Percentiles rank a stretch among this genome's conserved stretches.
phyloP scores from a whole-genome alignment of 2,888 invertebrate genomes.

The Drosophila eohydei region DNA sequence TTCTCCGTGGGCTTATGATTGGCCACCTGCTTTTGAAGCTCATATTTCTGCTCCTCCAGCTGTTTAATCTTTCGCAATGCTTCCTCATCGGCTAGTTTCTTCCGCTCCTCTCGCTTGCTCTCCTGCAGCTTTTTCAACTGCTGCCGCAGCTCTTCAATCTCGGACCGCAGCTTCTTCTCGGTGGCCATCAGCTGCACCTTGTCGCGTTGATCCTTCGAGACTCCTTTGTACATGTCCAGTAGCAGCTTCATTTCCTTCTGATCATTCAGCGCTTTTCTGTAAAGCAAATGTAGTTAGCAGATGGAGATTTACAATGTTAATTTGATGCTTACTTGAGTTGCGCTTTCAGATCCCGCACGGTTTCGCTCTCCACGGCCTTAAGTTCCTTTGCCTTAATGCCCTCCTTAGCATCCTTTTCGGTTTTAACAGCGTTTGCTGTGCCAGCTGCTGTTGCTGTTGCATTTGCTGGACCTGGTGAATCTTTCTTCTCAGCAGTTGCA shows the following conservation, averaged over 20 bases:
- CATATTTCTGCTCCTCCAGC: constrained; percentile 96
- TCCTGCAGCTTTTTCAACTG: constrained; percentile 95
- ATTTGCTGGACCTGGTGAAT: constrained; percentile 85
- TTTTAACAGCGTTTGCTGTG: constrained; percentile 86
- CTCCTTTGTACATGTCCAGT: constrained; percentile 98
- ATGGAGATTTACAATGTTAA: background rate
- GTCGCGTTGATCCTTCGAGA: constrained; percentile 97
- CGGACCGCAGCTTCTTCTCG: constrained; percentile 95
- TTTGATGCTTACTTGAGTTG: constrained; percentile 92
- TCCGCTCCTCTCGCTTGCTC: constrained; percentile 94
- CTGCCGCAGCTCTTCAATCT: constrained; percentile 94
- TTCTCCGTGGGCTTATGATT: constrained; percentile 89
- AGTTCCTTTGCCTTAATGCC: constrained; percentile 87
- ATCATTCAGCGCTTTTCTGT: constrained; percentile 95
- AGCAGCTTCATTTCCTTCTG: constrained; percentile 97
- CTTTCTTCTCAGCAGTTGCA: constrained; percentile 87
- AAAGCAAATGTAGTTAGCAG: constrained; percentile 25
- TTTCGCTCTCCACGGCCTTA: constrained; percentile 88
- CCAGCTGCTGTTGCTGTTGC: constrained; percentile 84
- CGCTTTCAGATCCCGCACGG: constrained; percentile 90
- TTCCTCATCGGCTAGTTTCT: constrained; percentile 97
- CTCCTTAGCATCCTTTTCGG: constrained; percentile 88
- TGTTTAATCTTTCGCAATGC: constrained; percentile 97
- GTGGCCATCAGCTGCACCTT: constrained; percentile 98
- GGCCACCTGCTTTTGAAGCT: constrained; percentile 95